Conservation (phyloP, 2,113 vertebrate genomes). For the Chelonoidis abingdonii region DNA sequence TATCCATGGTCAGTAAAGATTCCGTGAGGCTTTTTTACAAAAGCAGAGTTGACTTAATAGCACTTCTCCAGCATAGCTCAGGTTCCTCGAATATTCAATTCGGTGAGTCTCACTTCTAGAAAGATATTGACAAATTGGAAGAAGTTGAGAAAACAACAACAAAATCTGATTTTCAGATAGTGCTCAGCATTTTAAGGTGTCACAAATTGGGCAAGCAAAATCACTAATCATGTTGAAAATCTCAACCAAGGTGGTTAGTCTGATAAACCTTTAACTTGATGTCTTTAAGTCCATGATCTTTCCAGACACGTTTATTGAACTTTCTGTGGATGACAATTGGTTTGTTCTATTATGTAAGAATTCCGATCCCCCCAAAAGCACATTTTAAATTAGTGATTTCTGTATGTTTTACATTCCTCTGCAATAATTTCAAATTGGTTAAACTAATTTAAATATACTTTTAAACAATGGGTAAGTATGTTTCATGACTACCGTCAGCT, state of each 20-base stretch:
- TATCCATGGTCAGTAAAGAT: too few species aligned
- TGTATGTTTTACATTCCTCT: neutral
- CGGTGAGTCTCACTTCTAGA: too few species aligned
- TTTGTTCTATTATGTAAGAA: neutral
- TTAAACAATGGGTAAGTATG: constrained; percentile 38
- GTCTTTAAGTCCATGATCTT: neutral
- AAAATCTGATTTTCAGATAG: too few species aligned
- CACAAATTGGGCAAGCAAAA: neutral
- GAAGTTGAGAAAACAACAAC: too few species aligned
- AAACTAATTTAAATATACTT: constrained; percentile 54
- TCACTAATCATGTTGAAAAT: neutral
- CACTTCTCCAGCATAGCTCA: too few species aligned
- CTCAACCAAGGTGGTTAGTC: neutral
- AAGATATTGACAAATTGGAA: too few species aligned
- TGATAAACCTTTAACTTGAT: neutral
- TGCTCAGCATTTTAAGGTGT: neutral
- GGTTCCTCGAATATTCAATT: too few species aligned
- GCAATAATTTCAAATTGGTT: constrained; percentile 19
- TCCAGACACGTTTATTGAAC: neutral
- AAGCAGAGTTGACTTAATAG: too few species aligned
- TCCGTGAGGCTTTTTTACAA: too few species aligned
- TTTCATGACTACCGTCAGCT: constrained; percentile 5
- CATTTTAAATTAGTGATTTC: constrained; percentile 16
- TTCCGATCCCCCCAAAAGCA: neutral
- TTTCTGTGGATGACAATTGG: neutral